Percentiles rank a stretch among this genome's conserved stretches.
phyloP scores from a whole-genome alignment of 1,140 invertebrate genomes.

The Manduca sexta region DNA sequence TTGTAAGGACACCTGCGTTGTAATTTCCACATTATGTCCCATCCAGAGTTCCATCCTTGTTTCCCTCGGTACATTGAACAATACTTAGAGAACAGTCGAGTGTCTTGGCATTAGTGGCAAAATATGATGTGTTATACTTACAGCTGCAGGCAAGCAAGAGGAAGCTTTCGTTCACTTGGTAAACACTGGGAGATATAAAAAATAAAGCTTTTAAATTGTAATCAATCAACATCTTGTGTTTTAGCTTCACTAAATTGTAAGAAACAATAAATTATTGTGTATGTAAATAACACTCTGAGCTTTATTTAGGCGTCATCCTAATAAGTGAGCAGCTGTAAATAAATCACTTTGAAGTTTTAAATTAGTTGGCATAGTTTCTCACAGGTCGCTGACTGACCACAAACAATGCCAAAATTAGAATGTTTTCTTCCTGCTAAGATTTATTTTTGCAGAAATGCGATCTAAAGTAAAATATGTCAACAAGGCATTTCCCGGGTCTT shows the following conservation, averaged over 20 bases:
- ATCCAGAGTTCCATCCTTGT: constrained; percentile 43
- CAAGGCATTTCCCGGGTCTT: too few species aligned
- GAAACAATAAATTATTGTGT: constrained; percentile 74
- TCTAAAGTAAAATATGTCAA: too few species aligned
- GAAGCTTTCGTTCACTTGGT: constrained; percentile 62
- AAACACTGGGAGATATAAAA: constrained; percentile 57
- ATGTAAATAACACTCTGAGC: constrained; percentile 68
- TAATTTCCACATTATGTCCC: constrained; percentile 66
- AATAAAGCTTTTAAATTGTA: constrained; percentile 69
- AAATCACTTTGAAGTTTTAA: constrained; percentile 12
- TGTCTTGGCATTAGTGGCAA: constrained; percentile 53
- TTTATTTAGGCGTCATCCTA: constrained; percentile 65
- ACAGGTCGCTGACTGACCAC: constrained; percentile 14
- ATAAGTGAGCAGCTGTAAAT: constrained; percentile 25
- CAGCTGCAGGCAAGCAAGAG: constrained; percentile 41
- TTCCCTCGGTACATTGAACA: constrained; percentile 29
- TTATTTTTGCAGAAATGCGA: too few species aligned
- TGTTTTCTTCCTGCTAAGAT: too few species aligned
- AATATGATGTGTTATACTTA: constrained; percentile 57
- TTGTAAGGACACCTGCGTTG: constrained; percentile 74
- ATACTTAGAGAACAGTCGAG: constrained; percentile 19
- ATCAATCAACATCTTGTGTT: constrained; percentile 68
- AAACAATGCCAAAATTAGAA: constrained; percentile 14
- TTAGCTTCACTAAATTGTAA: constrained; percentile 73
- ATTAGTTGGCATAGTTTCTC: constrained; percentile 18